Evolutionary conservation across 2,888 invertebrate species (phyloP).

Genomic region (Athripsodes cinereus): DNA sequence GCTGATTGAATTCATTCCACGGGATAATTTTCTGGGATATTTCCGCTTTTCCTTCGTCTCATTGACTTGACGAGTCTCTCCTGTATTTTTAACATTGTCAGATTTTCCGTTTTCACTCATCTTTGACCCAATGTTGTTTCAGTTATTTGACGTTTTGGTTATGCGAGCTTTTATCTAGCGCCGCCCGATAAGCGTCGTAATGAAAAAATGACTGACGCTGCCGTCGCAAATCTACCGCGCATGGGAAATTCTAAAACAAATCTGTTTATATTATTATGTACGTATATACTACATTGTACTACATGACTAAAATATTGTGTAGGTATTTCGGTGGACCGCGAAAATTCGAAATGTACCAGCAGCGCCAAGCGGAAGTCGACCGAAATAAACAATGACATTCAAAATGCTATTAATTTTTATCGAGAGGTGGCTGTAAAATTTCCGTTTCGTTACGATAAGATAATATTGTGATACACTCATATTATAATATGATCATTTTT

Average conservation of each 20-base stretch:
- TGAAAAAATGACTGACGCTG: constrained; percentile 15
- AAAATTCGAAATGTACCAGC: no score
- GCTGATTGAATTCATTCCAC: background rate
- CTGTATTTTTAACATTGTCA: background rate
- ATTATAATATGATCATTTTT: no score
- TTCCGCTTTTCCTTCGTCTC: background rate
- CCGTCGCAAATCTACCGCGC: background rate
- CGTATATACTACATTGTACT: no score
- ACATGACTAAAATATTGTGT: no score
- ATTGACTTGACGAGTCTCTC: background rate
- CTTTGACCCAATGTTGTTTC: constrained; percentile 12
- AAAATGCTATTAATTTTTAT: no score
- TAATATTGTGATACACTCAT: no score
- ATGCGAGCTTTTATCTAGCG: constrained; percentile 14
- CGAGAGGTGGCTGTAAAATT: no score
- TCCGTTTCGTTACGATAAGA: no score
- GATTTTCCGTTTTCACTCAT: constrained; percentile 8
- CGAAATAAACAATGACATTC: no score
- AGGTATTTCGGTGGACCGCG: no score
- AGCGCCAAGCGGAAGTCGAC: no score
- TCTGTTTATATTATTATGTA: no score
- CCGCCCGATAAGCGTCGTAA: constrained; percentile 9
- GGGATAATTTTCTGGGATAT: constrained; percentile 3
- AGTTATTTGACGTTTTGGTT: constrained; percentile 7
- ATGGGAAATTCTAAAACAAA: background rate